Conservation (phyloP, 2,888 invertebrate species). For the Epistrophe grossulariae region DNA sequence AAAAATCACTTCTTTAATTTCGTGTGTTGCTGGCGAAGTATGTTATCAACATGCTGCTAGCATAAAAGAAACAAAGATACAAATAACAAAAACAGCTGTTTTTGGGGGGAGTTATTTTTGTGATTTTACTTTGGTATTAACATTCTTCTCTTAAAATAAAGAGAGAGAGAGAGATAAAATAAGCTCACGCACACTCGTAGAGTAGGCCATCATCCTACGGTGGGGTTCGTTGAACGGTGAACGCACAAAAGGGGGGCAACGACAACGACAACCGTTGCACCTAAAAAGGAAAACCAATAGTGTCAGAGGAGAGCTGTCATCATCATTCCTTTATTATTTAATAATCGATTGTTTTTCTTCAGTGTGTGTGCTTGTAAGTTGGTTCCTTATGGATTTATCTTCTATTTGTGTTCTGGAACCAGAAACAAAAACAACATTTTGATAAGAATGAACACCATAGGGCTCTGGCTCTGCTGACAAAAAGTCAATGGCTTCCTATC, state of each 20-base stretch:
- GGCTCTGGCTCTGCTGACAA: background rate
- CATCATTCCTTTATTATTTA: conserved; percentile 54
- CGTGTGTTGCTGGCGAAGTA: conserved; percentile 59
- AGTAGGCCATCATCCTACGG: conserved; percentile 28
- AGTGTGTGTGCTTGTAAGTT: conserved; percentile 10
- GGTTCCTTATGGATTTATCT: conserved; percentile 28
- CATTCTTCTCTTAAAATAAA: conserved; percentile 74
- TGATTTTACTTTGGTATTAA: conserved; percentile 55
- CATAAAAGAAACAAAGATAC: conserved; percentile 53
- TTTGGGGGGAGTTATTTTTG: conserved; percentile 78
- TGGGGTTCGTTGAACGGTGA: conserved; percentile 65
- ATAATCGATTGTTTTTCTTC: conserved; percentile 46
- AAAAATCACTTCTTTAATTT: conserved; percentile 46
- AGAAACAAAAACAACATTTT: conserved; percentile 45
- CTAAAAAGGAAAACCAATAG: conserved; percentile 21
- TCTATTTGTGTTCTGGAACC: conserved; percentile 1
- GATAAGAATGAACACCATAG: conserved; percentile 40
- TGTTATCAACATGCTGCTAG: conserved; percentile 75
- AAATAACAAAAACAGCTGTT: conserved; percentile 71
- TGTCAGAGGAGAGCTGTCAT: conserved; percentile 34
- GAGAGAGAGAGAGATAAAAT: background rate
- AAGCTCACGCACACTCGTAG: conserved; percentile 37
- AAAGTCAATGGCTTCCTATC: conserved; percentile 59
- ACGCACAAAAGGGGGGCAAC: conserved; percentile 40
- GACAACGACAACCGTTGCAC: conserved; percentile 41